Evolutionary conservation across 2,888 invertebrate species (phyloP).

Genomic region (Coenonympha glycerion): DNA sequence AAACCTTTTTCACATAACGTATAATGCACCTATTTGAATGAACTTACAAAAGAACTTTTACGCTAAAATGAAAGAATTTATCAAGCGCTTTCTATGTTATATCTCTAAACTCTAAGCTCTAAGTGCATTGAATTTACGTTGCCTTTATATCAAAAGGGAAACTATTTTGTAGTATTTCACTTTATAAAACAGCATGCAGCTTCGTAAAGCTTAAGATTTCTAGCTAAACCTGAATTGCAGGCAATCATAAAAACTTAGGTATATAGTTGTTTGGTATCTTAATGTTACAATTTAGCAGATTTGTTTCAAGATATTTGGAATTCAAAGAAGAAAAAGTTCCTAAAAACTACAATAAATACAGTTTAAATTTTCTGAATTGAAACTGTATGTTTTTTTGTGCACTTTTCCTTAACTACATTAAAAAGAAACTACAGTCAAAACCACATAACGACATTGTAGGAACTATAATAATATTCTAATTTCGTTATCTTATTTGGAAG

Average conservation of each 20-base stretch:
- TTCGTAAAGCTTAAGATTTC: background rate
- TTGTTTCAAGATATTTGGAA: too few species aligned
- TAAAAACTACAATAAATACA: too few species aligned
- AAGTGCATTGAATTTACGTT: slow-evolving; percentile 2
- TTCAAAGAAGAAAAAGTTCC: too few species aligned
- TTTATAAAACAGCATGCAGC: background rate
- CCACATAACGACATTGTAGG: too few species aligned
- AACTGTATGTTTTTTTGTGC: too few species aligned
- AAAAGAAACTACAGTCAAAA: too few species aligned
- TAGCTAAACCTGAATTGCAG: background rate
- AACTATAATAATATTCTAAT: too few species aligned
- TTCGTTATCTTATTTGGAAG: too few species aligned
- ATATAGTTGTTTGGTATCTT: background rate
- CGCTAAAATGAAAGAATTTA: background rate
- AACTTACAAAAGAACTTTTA: background rate
- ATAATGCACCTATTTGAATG: background rate
- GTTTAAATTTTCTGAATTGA: too few species aligned
- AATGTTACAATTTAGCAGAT: background rate
- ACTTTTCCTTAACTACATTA: too few species aligned
- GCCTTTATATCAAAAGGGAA: slow-evolving; percentile 6
- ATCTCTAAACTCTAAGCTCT: background rate
- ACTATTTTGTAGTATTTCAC: background rate
- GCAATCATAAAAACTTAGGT: background rate
- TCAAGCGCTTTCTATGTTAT: background rate
- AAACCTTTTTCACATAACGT: too few species aligned